A percentile compares a stretch with the other conserved stretches of the same genome.
Evolutionary conservation across 2,113 vertebrate genomes (phyloP).

Genomic region (Syngnathus typhle): DNA sequence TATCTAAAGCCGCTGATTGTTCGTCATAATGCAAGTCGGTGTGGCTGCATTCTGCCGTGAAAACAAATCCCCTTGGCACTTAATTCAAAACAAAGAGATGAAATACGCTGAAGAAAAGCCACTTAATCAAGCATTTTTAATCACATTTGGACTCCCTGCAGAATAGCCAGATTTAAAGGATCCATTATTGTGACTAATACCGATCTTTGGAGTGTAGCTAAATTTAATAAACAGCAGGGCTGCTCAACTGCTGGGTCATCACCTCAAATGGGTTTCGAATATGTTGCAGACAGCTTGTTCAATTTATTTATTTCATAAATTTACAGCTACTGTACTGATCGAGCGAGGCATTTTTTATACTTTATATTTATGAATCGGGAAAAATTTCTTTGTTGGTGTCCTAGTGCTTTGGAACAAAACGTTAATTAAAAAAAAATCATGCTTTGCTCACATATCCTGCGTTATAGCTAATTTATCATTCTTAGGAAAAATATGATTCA

Average conservation of each 20-base stretch:
- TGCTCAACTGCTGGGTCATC: background rate
- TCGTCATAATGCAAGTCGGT: constrained; percentile 34
- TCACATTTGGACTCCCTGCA: background rate
- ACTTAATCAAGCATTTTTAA: constrained; percentile 11
- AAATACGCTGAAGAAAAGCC: constrained; percentile 29
- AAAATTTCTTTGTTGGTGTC: background rate
- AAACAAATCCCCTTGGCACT: constrained; percentile 40
- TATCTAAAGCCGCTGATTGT: constrained; percentile 49
- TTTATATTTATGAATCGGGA: background rate
- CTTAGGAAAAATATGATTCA: background rate
- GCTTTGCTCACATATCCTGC: background rate
- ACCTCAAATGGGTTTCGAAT: background rate
- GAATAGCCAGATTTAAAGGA: constrained; percentile 9
- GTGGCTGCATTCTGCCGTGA: constrained; percentile 34
- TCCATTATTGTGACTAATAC: constrained; percentile 6
- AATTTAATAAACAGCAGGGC: background rate
- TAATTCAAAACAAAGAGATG: constrained; percentile 51
- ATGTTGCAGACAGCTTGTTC: background rate
- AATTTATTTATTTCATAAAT: background rate
- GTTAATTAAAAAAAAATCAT: background rate
- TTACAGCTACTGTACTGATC: background rate
- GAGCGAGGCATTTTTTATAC: too few species aligned
- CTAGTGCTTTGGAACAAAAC: too few species aligned
- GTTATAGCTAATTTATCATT: background rate
- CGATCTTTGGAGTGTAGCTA: background rate